Percentiles rank a stretch among this genome's conserved stretches.
phyloP scores from a whole-genome alignment of 2,113 vertebrate genomes.

The Chionomys nivalis region DNA sequence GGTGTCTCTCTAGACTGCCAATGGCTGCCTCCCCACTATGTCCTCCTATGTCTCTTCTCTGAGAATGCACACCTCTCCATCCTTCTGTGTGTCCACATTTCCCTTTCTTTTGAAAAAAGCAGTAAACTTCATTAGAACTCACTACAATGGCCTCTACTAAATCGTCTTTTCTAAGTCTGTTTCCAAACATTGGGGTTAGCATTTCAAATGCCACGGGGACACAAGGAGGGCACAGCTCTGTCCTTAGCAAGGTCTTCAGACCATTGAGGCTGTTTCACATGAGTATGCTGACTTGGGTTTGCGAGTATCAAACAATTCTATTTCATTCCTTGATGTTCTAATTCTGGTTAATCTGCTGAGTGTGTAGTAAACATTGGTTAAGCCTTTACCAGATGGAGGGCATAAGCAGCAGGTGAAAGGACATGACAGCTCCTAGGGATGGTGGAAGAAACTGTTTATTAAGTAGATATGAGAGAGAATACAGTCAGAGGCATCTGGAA shows the following conservation, averaged over 20 bases:
- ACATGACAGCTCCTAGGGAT: not conserved
- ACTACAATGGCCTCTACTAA: not conserved
- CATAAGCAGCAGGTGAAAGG: not conserved
- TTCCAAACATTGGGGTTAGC: not conserved
- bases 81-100: not conserved
- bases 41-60: not conserved
- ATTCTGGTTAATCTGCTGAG: not conserved
- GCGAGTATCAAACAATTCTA: not conserved
- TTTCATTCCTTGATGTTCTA: not conserved
- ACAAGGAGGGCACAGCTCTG: not conserved
- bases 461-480: not conserved
- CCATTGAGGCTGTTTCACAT: not conserved
- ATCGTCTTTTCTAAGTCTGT: not conserved
- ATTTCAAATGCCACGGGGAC: not conserved
- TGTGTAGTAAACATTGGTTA: not conserved
- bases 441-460: not conserved
- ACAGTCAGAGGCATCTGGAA: not conserved
- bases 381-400: not conserved
- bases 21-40: not conserved
- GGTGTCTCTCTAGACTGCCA: not conserved
- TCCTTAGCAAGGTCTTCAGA: not conserved
- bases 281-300: not conserved
- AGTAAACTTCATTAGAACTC: not conserved
- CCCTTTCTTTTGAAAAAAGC: not conserved
- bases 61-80: not conserved